Percentiles rank a stretch among this genome's conserved stretches.
phyloP scores from a whole-genome alignment of 2,113 vertebrate genomes.

The Agapornis roseicollis region DNA sequence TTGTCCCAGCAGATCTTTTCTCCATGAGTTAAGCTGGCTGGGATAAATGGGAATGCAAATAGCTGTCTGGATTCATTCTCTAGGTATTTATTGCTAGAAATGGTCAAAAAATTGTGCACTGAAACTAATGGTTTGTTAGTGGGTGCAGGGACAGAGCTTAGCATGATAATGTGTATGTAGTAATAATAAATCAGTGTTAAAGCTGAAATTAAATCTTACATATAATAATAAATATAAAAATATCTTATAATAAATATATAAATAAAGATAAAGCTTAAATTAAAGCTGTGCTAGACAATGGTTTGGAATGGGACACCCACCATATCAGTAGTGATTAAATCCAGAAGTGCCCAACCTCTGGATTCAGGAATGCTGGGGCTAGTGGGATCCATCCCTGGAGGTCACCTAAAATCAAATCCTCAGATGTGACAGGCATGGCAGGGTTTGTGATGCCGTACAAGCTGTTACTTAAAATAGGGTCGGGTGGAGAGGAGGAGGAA shows the following conservation, averaged over 20 bases:
- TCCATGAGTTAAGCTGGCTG: not conserved
- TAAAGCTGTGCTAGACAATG: not conserved
- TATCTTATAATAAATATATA: not conserved
- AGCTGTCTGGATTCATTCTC: not conserved
- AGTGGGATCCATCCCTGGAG: not conserved
- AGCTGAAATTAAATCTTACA: rapidly evolving
- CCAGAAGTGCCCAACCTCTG: not conserved
- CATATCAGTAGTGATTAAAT: not conserved
- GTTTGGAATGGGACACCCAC: not conserved
- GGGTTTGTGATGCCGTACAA: not conserved
- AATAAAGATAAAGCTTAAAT: not conserved
- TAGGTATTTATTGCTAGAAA: not conserved
- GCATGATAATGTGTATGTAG: rapidly evolving
- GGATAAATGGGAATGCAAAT: not conserved
- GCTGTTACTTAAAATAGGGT: not conserved
- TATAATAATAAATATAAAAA: not conserved
- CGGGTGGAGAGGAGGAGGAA: not conserved
- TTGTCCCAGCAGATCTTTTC: constrained; percentile 40
- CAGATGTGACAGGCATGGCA: rapidly evolving
- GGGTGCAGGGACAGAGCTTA: not conserved
- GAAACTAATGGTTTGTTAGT: not conserved
- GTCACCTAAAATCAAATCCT: not conserved
- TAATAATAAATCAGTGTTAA: not conserved
- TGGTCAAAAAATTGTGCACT: not conserved
- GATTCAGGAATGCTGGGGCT: not conserved